A percentile compares a stretch with the other conserved stretches of the same genome.
These are phyloP conservation scores for Orthosia gracilis DNA, from an alignment of 2,888 invertebrate genomes.

Conservation along the genomic window DNA sequence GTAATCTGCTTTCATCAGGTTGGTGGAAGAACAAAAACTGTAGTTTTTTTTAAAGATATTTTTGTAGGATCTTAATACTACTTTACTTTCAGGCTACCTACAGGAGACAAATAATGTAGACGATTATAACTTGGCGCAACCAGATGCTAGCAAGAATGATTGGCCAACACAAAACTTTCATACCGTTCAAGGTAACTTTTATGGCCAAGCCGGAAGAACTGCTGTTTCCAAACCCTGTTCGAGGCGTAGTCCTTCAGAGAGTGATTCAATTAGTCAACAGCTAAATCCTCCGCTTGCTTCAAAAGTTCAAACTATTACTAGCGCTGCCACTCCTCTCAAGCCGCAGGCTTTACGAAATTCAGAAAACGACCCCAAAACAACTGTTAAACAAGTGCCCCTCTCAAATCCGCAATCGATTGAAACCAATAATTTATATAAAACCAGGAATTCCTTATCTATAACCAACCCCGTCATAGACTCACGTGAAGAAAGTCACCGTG, in stretches of 20 bases:
- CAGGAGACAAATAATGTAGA: slow-evolving; percentile 35
- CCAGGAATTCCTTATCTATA: slow-evolving; percentile 28
- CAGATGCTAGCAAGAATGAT: slow-evolving; percentile 17
- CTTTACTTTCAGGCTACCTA: slow-evolving; percentile 51
- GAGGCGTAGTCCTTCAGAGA: slow-evolving; percentile 50
- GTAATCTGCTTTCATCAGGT: slow-evolving; percentile 58
- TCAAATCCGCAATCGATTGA: slow-evolving; percentile 1
- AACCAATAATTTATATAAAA: slow-evolving; percentile 13
- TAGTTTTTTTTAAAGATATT: neutral
- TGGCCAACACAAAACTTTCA: slow-evolving; percentile 41
- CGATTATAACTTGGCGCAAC: slow-evolving; percentile 21
- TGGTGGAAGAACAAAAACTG: slow-evolving; percentile 16
- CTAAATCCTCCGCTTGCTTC: slow-evolving; percentile 45
- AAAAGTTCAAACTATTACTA: slow-evolving; percentile 37
- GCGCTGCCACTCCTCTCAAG: slow-evolving; percentile 27
- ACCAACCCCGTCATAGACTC: slow-evolving; percentile 48
- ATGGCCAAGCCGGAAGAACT: slow-evolving; percentile 32
- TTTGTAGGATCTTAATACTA: neutral
- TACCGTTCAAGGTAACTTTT: slow-evolving; percentile 40
- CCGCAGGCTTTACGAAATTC: slow-evolving; percentile 52
- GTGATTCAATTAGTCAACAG: slow-evolving; percentile 31
- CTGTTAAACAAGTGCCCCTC: slow-evolving; percentile 1
- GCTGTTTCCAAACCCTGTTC: slow-evolving; percentile 64
- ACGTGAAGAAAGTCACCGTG: slow-evolving; percentile 47
- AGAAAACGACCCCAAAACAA: slow-evolving; percentile 18